phyloP scores from a whole-genome alignment of 92 coral and sea anemone species.

The Micromussa lordhowensis region DNA sequence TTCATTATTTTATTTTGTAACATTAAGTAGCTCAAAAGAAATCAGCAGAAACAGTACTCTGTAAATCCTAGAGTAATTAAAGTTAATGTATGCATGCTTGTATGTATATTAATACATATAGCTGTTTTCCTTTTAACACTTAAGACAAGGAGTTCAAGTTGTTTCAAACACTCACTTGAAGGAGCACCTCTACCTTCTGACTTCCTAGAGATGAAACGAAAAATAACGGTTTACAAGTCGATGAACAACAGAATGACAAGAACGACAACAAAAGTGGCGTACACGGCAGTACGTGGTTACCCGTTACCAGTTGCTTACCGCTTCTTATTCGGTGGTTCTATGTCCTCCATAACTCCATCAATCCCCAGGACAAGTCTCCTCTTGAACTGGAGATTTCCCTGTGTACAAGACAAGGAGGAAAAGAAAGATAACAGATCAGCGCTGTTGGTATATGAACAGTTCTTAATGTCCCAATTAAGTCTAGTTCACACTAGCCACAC shows the following conservation, averaged over 20 bases:
- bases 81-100: no score
- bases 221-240: not conserved
- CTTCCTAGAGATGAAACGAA: slow-evolving; percentile 24
- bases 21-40: no score
- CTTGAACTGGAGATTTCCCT: not conserved
- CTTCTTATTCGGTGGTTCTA: slow-evolving; percentile 28
- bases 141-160: not conserved
- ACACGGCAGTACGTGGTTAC: not conserved
- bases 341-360: slow-evolving; percentile 21
- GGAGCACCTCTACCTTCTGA: slow-evolving; percentile 23
- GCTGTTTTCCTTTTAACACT: not conserved
- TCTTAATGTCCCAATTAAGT: not conserved
- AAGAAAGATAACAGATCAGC: not conserved
- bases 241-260: not conserved
- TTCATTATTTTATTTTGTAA: no score
- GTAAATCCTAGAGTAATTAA: no score
- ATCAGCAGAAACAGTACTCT: no score
- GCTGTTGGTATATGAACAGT: not conserved
- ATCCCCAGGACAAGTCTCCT: not conserved
- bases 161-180: slow-evolving; percentile 20
- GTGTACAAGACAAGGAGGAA: not conserved
- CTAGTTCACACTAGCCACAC: no score
- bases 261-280: not conserved
- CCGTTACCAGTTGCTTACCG: slow-evolving; percentile 14
- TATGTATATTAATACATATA: not conserved